These are phyloP conservation scores for Teinopalpus imperialis DNA, from an alignment of 2,888 invertebrate genomes.

Conservation along the genomic window DNA sequence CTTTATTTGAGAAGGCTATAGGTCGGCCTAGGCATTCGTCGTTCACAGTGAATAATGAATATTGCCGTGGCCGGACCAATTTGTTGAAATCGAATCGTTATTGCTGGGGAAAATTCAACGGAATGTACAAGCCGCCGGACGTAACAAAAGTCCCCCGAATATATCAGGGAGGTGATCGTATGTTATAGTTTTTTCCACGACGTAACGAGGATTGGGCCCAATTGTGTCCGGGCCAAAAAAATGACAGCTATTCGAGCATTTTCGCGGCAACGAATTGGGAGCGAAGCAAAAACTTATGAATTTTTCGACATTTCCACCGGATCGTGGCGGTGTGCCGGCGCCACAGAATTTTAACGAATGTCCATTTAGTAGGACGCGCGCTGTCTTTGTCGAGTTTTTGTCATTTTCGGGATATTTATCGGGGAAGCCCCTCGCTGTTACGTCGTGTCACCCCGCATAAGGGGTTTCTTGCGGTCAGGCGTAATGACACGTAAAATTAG, in stretches of 20 bases:
- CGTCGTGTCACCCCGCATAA: conserved; percentile 29
- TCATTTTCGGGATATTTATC: conserved; percentile 39
- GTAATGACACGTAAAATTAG: conserved; percentile 44
- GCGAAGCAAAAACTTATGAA: conserved; percentile 49
- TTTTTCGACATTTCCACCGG: conserved; percentile 51
- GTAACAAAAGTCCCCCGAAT: conserved; percentile 52
- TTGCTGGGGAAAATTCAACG: conserved; percentile 27
- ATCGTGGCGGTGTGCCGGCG: conserved; percentile 37
- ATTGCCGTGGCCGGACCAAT: conserved; percentile 29
- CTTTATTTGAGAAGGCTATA: no score
- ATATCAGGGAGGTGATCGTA: conserved; percentile 51
- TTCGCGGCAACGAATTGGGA: conserved; percentile 47
- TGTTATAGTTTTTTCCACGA: conserved; percentile 49
- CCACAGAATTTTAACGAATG: conserved; percentile 50
- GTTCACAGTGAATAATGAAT: conserved; percentile 12
- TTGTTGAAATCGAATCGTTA: conserved; percentile 30
- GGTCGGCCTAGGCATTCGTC: no score
- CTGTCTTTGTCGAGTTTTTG: conserved; percentile 44
- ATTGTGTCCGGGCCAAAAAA: conserved; percentile 52
- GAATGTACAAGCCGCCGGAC: conserved; percentile 33
- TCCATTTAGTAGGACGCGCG: conserved; percentile 41
- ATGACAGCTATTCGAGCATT: conserved; percentile 54
- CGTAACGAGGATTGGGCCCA: conserved; percentile 39
- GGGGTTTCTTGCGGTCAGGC: conserved; percentile 30
- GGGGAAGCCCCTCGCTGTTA: conserved; percentile 30